These are phyloP conservation scores for Tipula unca DNA, from an alignment of 2,888 invertebrate genomes.

Conservation along the genomic window DNA sequence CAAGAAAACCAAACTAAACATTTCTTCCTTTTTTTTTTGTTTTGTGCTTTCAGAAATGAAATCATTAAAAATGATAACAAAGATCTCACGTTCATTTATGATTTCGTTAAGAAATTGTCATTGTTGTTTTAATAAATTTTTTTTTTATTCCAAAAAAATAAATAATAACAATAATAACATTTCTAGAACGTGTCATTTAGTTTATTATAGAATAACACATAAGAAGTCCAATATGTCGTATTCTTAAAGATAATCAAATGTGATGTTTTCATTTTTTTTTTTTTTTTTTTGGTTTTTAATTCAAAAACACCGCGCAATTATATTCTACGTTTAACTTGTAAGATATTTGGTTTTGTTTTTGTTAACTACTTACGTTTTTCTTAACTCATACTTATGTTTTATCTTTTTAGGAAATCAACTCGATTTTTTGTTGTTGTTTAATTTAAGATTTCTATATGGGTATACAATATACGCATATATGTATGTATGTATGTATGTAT, in stretches of 20 bases:
- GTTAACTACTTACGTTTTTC: background rate
- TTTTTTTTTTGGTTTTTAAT: background rate
- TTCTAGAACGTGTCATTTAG: constrained; percentile 14
- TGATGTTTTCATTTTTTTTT: background rate
- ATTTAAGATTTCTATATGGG: background rate
- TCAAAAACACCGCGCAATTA: constrained; percentile 14
- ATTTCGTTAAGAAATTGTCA: background rate
- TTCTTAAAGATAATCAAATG: constrained; percentile 4
- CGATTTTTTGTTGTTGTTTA: background rate
- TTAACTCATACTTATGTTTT: background rate
- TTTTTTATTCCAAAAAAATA: background rate
- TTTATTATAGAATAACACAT: background rate
- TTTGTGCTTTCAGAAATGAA: background rate
- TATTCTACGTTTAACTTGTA: background rate
- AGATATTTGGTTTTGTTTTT: background rate
- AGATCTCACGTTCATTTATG: background rate
- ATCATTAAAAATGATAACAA: background rate
- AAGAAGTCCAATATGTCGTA: background rate
- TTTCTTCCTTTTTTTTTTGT: background rate
- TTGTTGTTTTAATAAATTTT: background rate
- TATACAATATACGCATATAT: too few relatives aligned
- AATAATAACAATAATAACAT: background rate
- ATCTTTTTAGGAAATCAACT: constrained; percentile 3
- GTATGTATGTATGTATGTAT: too few relatives aligned
- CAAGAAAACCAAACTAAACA: background rate